A percentile compares a stretch with the other conserved stretches of the same genome.
Conservation (phyloP, 2,797 vertebrate species). For the Tapirus indicus region DNA sequence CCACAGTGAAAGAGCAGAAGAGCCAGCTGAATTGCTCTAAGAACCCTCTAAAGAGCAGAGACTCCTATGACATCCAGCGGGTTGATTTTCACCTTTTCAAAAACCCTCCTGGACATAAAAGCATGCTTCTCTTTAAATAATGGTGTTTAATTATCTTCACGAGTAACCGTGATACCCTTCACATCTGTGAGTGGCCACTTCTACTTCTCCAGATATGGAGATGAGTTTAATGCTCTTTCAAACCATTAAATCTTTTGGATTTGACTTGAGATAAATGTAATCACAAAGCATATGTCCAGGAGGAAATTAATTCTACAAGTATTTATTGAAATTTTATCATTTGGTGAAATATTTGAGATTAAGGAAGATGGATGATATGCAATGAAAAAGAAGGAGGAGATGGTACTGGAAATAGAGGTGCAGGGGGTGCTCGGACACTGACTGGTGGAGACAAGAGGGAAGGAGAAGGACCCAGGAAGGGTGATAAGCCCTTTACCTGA, state of each 20-base stretch:
- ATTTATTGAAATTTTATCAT: neutral
- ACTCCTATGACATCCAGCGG: neutral
- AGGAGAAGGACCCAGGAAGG: neutral
- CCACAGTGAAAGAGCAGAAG: neutral
- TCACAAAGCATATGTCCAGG: no score
- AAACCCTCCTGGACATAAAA: neutral
- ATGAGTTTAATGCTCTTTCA: neutral
- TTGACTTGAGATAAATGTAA: neutral
- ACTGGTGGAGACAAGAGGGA: neutral
- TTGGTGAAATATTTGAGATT: neutral
- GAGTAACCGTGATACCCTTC: neutral
- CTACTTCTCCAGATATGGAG: neutral
- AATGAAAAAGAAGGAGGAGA: neutral
- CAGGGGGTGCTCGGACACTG: no score
- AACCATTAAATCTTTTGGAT: neutral
- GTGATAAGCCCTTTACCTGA: neutral
- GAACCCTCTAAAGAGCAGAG: neutral
- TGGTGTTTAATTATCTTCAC: neutral
- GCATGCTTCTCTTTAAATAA: neutral
- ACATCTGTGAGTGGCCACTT: neutral
- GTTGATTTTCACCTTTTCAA: neutral
- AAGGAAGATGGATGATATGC: neutral
- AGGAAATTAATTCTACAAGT: neutral
- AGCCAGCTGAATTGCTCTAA: no score
- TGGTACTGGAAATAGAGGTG: accelerated